Evolutionary conservation across 2,797 vertebrate species (phyloP).

Genomic region (Knipowitschia caucasica): DNA sequence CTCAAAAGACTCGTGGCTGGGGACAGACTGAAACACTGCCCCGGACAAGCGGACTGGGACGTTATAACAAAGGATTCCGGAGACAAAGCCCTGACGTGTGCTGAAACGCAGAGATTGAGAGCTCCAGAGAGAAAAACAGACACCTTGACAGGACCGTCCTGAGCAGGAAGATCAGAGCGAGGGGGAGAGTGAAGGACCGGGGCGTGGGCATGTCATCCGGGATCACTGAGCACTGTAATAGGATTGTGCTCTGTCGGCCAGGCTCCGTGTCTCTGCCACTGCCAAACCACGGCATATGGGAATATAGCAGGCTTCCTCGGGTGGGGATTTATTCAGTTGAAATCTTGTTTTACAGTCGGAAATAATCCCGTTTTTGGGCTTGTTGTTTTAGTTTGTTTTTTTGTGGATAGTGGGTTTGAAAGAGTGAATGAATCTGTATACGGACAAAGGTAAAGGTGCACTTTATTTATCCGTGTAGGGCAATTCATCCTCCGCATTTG

Average conservation of each 20-base stretch:
- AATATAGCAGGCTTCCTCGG: conserved; percentile 28
- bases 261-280: conserved; percentile 37
- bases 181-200: conserved; percentile 21
- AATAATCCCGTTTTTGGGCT: neutral
- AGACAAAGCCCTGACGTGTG: conserved; percentile 8
- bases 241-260: conserved; percentile 55
- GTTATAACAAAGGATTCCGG: conserved; percentile 1
- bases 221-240: conserved; percentile 73
- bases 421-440: too few species aligned
- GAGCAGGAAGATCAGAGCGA: conserved; percentile 26
- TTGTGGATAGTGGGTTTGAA: neutral
- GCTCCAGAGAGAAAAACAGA: conserved; percentile 14
- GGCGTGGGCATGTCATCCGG: conserved; percentile 52
- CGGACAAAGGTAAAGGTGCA: too few species aligned
- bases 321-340: neutral
- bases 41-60: conserved; percentile 11
- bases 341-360: neutral
- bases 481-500: too few species aligned
- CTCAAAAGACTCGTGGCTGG: conserved; percentile 1
- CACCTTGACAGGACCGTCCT: conserved; percentile 15
- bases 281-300: conserved; percentile 56
- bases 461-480: too few species aligned
- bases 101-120: conserved; percentile 19
- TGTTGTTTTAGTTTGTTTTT: neutral
- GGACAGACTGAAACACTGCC: conserved; percentile 9